Evolutionary conservation across 2,797 vertebrate genomes (phyloP).

Genomic region (Pseudomugil tenellus): DNA sequence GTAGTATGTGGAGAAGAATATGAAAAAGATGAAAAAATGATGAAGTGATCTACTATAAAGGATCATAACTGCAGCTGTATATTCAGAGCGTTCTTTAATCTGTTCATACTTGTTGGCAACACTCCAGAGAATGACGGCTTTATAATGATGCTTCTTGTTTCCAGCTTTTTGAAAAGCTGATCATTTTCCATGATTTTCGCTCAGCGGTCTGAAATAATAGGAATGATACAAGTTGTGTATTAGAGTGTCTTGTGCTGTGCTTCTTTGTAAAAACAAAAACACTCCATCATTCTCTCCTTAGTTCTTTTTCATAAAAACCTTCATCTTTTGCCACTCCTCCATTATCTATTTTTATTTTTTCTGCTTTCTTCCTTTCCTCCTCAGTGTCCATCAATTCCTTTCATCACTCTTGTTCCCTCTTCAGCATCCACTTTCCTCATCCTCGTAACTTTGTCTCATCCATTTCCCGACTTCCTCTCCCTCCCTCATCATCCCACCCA

Average conservation of each 20-base stretch:
- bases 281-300: constrained; percentile 68
- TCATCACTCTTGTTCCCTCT: constrained; percentile 65
- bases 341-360: constrained; percentile 66
- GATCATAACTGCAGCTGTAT: constrained; percentile 5
- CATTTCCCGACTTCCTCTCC: constrained; percentile 72
- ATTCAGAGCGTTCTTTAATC: constrained; percentile 27
- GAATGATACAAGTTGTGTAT: constrained; percentile 42
- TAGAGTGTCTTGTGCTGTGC: constrained; percentile 34
- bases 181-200: constrained; percentile 59
- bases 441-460: constrained; percentile 76
- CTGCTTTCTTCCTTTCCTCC: constrained; percentile 64
- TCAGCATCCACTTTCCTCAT: constrained; percentile 45
- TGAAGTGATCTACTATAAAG: neutral
- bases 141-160: constrained; percentile 48
- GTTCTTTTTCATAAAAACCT: constrained; percentile 68
- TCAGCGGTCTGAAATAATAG: constrained; percentile 39
- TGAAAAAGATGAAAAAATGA: constrained; percentile 5
- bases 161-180: constrained; percentile 43
- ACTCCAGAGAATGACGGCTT: constrained; percentile 12
- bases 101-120: constrained; percentile 14
- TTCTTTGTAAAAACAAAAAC: constrained; percentile 51
- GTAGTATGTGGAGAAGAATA: neutral
- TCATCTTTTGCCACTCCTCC: constrained; percentile 80
- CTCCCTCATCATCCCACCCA: constrained; percentile 64
- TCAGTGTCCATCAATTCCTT: constrained; percentile 69